Evolutionary conservation across 2,797 vertebrate species (phyloP).

Genomic region (Chromis chromis): DNA sequence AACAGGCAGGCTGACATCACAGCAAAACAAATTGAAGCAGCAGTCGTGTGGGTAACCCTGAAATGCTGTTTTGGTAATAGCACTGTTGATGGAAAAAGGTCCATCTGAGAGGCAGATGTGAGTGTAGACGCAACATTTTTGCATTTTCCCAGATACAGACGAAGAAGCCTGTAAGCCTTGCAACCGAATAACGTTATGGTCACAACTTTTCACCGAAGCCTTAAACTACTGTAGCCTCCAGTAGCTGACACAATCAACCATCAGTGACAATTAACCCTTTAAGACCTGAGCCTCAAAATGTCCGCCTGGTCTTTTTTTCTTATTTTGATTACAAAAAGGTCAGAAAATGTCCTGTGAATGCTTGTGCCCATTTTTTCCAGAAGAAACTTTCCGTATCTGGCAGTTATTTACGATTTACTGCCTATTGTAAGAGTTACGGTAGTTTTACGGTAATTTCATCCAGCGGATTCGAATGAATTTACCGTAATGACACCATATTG

Average conservation of each 20-base stretch:
- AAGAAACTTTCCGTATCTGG: no score
- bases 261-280: slow-evolving; percentile 27
- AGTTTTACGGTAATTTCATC: no score
- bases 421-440: no score
- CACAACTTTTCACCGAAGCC: slow-evolving; percentile 26
- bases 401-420: no score
- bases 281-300: no score
- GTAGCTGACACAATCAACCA: slow-evolving; percentile 33
- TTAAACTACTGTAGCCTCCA: slow-evolving; percentile 22
- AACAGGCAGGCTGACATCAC: slow-evolving; percentile 56
- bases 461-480: no score
- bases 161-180: slow-evolving; percentile 36
- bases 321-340: no score
- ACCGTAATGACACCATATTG: no score
- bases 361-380: no score
- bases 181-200: slow-evolving; percentile 30
- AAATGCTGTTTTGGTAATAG: slow-evolving; percentile 98
- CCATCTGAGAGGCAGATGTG: slow-evolving; percentile 71
- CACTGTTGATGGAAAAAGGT: slow-evolving; percentile 88
- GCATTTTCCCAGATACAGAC: slow-evolving; percentile 47
- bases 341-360: no score
- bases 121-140: slow-evolving; percentile 51
- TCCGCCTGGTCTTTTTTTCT: no score
- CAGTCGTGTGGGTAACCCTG: slow-evolving; percentile 92
- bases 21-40: slow-evolving; percentile 84